Conservation (phyloP, 2,797 vertebrate genomes). For the Enteromius trimaculatus region DNA sequence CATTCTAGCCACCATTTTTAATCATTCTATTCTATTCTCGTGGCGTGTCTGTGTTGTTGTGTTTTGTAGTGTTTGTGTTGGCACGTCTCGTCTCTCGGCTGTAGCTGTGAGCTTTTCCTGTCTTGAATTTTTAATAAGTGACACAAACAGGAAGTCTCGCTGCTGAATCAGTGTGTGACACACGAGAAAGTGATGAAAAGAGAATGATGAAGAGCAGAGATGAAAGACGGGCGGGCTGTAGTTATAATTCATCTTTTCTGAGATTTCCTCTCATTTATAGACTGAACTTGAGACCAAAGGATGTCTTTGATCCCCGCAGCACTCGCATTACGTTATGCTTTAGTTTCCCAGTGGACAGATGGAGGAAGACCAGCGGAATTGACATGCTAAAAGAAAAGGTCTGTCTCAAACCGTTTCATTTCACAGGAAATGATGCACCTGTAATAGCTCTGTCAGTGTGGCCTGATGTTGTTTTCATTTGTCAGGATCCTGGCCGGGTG, state of each 20-base stretch:
- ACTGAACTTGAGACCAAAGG: conserved; percentile 28
- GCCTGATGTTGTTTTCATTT: not conserved
- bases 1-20: not conserved
- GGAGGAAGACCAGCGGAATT: not conserved
- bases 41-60: not conserved
- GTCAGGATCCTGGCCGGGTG: not conserved
- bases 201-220: conserved; percentile 36
- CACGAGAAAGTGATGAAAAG: conserved; percentile 45
- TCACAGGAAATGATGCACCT: conserved; percentile 23
- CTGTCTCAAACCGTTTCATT: conserved; percentile 8
- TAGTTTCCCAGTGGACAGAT: conserved; percentile 9
- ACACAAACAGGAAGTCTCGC: conserved; percentile 42
- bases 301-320: conserved; percentile 17
- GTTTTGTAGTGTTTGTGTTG: not conserved
- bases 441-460: conserved; percentile 1
- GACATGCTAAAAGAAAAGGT: conserved; percentile 18
- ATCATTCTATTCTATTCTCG: not conserved
- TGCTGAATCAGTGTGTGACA: conserved; percentile 27
- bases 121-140: conserved; percentile 46
- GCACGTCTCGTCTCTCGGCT: not conserved
- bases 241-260: conserved; percentile 15
- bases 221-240: conserved; percentile 13
- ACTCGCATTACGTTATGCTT: not conserved
- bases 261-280: conserved; percentile 29
- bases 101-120: conserved; percentile 6